A percentile compares a stretch with the other conserved stretches of the same genome.
These are phyloP conservation scores for Muscicapa striata DNA, from an alignment of 2,797 vertebrate genomes.

Conservation along the genomic window DNA sequence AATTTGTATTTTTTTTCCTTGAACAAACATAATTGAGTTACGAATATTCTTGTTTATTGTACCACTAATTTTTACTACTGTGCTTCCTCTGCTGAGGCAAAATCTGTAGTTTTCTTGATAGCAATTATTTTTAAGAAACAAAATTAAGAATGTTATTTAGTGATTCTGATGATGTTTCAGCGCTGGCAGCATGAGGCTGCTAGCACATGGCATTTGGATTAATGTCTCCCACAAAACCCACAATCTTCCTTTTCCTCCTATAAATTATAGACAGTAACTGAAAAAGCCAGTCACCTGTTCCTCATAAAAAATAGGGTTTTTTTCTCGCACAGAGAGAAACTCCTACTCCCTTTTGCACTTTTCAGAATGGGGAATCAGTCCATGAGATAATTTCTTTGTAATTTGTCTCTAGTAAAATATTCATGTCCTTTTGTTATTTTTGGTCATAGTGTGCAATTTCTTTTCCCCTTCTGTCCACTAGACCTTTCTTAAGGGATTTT, in stretches of 20 bases:
- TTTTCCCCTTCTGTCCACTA: background rate
- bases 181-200: background rate
- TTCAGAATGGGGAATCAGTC: background rate
- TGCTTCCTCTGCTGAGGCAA: background rate
- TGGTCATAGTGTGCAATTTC: background rate
- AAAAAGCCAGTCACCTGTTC: background rate
- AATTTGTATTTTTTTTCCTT: background rate
- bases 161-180: background rate
- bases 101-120: background rate
- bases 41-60: background rate
- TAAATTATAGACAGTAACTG: background rate
- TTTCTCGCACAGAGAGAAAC: background rate
- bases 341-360: background rate
- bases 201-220: background rate
- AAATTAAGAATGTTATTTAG: background rate
- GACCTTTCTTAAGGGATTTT: background rate
- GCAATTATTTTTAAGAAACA: background rate
- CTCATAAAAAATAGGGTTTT: background rate
- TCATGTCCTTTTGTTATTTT: background rate
- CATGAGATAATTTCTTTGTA: background rate
- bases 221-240: background rate
- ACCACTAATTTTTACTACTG: background rate
- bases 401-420: conserved; percentile 7
- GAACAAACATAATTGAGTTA: background rate
- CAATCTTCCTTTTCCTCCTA: background rate